Conservation (phyloP, 2,888 invertebrate species). For the Drosophila cognata region DNA sequence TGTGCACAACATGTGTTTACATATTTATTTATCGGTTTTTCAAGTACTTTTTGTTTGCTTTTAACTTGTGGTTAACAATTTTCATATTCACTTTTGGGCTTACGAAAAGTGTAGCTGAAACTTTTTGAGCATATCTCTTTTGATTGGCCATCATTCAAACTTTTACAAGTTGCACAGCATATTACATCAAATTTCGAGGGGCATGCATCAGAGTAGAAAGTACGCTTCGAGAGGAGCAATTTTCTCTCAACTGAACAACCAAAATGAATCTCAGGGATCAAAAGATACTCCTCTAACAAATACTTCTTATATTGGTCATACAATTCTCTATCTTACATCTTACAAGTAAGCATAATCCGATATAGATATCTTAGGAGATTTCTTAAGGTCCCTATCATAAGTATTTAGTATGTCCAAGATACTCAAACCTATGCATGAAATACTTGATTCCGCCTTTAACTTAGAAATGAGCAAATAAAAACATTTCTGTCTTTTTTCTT, state of each 20-base stretch:
- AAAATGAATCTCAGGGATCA: background rate
- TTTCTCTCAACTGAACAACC: background rate
- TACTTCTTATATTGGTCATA: rapidly evolving
- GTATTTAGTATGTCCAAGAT: background rate
- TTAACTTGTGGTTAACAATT: conserved; percentile 47
- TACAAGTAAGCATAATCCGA: background rate
- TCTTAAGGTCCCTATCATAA: too few relatives aligned
- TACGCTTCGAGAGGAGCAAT: background rate
- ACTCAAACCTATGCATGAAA: too few relatives aligned
- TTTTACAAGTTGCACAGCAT: conserved; percentile 41
- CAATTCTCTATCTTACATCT: background rate
- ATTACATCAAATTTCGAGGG: background rate
- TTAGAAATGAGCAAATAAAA: background rate
- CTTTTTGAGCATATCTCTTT: conserved; percentile 28
- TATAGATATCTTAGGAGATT: background rate
- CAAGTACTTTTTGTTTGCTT: conserved; percentile 32
- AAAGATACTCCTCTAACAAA: background rate
- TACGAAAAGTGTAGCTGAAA: conserved; percentile 11
- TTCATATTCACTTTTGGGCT: conserved; percentile 45
- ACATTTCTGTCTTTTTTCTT: background rate
- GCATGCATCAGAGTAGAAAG: background rate
- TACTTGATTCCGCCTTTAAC: background rate
- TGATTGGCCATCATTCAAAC: conserved; percentile 49
- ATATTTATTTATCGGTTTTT: conserved; percentile 46
- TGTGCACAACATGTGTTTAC: conserved; percentile 31